Evolutionary conservation across 2,797 vertebrate species (phyloP).

Genomic region (Champsocephalus esox): DNA sequence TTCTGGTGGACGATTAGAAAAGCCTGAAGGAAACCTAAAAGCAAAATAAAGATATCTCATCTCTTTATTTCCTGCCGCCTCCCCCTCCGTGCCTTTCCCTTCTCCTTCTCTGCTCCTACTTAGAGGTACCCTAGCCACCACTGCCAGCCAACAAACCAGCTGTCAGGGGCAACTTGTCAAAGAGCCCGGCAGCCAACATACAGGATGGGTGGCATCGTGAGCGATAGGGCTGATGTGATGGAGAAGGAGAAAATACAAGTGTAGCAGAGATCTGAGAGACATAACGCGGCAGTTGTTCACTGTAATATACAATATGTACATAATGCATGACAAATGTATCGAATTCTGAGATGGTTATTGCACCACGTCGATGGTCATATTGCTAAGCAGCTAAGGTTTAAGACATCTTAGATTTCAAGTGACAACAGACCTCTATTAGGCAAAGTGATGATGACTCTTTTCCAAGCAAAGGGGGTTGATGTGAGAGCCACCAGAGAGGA

Average conservation of each 20-base stretch:
- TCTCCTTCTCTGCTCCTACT: slow-evolving; percentile 37
- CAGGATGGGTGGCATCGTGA: neutral
- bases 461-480: too few species aligned
- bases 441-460: too few species aligned
- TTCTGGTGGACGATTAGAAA: neutral
- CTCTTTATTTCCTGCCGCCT: neutral
- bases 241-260: slow-evolving; percentile 14
- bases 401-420: too few species aligned
- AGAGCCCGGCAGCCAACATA: slow-evolving; percentile 19
- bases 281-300: neutral
- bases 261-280: neutral
- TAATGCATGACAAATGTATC: neutral
- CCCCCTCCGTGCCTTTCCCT: neutral
- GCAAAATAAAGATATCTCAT: neutral
- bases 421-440: too few species aligned
- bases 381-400: too few species aligned
- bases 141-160: slow-evolving; percentile 80
- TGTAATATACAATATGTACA: neutral
- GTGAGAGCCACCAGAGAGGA: too few species aligned
- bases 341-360: too few species aligned
- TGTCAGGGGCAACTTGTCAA: slow-evolving; percentile 77
- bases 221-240: neutral
- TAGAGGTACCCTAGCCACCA: slow-evolving; percentile 64
- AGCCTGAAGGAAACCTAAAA: neutral
- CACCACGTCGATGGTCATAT: neutral